These are phyloP conservation scores for Lasioglossum calceatum DNA, from an alignment of 2,888 invertebrate genomes.

Conservation along the genomic window DNA sequence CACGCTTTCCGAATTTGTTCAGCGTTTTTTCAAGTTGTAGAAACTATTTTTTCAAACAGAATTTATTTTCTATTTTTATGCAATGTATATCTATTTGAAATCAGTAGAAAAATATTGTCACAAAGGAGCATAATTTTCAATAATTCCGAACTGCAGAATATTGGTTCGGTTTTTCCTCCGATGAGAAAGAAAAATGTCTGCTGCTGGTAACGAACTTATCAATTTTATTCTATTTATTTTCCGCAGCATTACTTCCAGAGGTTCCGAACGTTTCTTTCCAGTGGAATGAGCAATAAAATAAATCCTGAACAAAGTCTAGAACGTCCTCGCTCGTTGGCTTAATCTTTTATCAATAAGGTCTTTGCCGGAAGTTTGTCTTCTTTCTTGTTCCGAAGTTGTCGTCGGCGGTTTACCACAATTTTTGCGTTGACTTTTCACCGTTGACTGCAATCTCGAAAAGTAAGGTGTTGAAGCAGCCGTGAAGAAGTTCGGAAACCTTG, in stretches of 20 bases:
- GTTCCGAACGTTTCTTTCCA: not conserved
- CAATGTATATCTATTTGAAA: not conserved
- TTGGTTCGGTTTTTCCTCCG: not conserved
- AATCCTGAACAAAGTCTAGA: not conserved
- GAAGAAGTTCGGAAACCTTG: not conserved
- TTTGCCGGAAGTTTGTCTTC: not conserved
- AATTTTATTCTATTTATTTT: not conserved
- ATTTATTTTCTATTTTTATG: no score
- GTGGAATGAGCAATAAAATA: not conserved
- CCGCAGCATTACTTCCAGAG: not conserved
- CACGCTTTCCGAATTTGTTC: not conserved
- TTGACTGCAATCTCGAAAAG: not conserved
- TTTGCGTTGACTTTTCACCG: not conserved
- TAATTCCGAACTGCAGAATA: not conserved
- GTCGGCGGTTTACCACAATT: not conserved
- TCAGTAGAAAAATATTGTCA: not conserved
- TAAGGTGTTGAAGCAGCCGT: not conserved
- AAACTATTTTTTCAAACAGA: no score
- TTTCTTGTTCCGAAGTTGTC: not conserved
- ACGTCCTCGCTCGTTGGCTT: not conserved
- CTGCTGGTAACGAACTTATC: not conserved
- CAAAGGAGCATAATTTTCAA: not conserved
- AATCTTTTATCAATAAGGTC: not conserved
- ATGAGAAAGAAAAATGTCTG: not conserved
- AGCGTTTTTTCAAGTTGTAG: not conserved